Evolutionary conservation across 2,113 vertebrate species (phyloP).

Genomic region (Antigone vipio): DNA sequence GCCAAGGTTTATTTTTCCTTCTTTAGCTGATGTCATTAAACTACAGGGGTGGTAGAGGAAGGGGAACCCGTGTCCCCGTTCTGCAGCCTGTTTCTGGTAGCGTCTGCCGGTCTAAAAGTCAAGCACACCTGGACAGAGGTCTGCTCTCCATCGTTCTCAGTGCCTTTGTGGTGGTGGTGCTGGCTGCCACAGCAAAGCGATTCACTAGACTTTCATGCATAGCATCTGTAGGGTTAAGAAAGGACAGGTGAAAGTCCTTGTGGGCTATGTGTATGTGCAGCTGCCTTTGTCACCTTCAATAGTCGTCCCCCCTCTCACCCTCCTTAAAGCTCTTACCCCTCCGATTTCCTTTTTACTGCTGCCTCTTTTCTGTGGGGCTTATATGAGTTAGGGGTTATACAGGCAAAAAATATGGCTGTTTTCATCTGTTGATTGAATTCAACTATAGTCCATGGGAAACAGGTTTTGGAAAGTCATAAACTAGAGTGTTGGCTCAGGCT

Average conservation of each 20-base stretch:
- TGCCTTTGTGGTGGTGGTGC: neutral
- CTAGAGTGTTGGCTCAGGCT: neutral
- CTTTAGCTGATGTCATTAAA: neutral
- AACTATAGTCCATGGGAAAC: neutral
- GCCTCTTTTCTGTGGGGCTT: neutral
- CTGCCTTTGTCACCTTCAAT: neutral
- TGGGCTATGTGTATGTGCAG: fast-evolving
- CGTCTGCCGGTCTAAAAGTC: neutral
- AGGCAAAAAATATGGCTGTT: neutral
- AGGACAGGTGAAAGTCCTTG: neutral
- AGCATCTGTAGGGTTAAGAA: neutral
- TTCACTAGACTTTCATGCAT: neutral
- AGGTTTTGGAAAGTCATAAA: neutral
- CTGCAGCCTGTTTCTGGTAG: neutral
- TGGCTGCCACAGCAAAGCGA: neutral
- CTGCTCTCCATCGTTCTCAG: fast-evolving
- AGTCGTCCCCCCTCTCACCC: neutral
- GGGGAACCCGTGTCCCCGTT: fast-evolving
- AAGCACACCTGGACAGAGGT: neutral
- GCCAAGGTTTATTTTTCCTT: neutral
- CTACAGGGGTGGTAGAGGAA: neutral
- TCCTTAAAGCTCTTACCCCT: neutral
- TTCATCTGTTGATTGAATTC: neutral
- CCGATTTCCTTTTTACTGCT: neutral
- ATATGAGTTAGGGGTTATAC: neutral